Percentiles rank a stretch among this genome's conserved stretches.
Conservation (phyloP, 2,113 vertebrate species). For the Deroptyus accipitrinus region DNA sequence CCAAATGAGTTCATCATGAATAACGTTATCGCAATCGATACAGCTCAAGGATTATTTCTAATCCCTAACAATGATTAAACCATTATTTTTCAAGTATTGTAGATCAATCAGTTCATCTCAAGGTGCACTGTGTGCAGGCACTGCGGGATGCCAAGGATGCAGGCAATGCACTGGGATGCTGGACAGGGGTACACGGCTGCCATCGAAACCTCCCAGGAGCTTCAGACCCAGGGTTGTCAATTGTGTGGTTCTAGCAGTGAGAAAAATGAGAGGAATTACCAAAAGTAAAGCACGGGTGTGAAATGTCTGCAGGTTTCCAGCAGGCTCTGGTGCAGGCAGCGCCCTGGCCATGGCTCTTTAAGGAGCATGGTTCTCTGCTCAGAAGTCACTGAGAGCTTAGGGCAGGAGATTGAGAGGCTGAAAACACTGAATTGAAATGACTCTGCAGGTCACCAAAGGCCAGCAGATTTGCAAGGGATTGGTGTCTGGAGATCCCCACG, state of each 20-base stretch:
- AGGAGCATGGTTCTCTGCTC: not conserved
- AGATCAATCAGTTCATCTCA: constrained; percentile 75
- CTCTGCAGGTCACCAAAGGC: constrained; percentile 47
- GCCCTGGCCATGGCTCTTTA: not conserved
- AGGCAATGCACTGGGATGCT: not conserved
- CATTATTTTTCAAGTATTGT: constrained; percentile 74
- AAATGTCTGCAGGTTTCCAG: not conserved
- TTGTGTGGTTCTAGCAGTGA: not conserved
- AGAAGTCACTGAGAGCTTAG: constrained; percentile 3
- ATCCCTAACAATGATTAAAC: constrained; percentile 76
- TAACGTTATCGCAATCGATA: constrained; percentile 63
- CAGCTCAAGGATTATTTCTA: constrained; percentile 75
- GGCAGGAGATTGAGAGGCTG: constrained; percentile 39
- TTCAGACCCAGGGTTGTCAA: not conserved
- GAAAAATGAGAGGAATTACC: not conserved
- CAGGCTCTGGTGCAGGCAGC: not conserved
- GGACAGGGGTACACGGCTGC: not conserved
- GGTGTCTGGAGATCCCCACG: not conserved
- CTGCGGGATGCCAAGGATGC: constrained; percentile 14
- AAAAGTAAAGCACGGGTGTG: not conserved
- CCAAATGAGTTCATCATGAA: constrained; percentile 66
- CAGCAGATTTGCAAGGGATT: constrained; percentile 44
- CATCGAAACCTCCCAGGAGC: not conserved
- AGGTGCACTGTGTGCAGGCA: constrained; percentile 47
- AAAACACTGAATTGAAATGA: constrained; percentile 34